Evolutionary conservation across 2,797 vertebrate species (phyloP), one percentile per base, ranked within the genome.

Genomic region (Ataeniobius toweri): DNA sequence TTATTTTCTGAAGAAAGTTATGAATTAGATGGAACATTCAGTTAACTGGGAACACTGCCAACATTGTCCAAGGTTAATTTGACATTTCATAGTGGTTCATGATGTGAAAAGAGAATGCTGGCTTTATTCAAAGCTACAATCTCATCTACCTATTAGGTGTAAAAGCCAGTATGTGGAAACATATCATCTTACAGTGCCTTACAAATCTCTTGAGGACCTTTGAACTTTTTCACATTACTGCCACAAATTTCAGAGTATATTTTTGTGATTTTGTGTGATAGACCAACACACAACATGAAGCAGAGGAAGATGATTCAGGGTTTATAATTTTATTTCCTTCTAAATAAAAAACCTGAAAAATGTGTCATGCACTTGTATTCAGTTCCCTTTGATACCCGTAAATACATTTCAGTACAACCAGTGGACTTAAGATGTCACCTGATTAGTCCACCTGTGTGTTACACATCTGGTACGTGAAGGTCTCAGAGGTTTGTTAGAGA

Each of bases 1-100:
- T 51, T 39, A 50, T 61, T 56, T 80, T 77, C 50, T 82, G 73
- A 63, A 72, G 68, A 72, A 78, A 81, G 77, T 74, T 71, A 81
- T 31, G 36, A 53, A 88, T 80, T 76, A 74, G 24, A 80, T 63
- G 58, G 41, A 2, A 79, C 79, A 76, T 82, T 71, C 22, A 65
- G 28, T 78, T 78, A 73, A 39, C 10, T 16, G 8, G 22, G 39
- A 82, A 48, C 53, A 83, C 48, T 71, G 73, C 2, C 8, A 71
- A 39, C 56, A 56, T 6, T 50, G 26, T 76, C 50, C 2, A 39
- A 70, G n/a, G 61, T 80, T 6, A 61, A 41, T 74, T 39, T 79
- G 65, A 77, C 41, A 41, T 14, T 39, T 48, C 41, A 65, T 61
- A 65, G 69, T 26, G n/a, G 63, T 75, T 75, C 18, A 70, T 77